Conservation (phyloP, 2,888 invertebrate genomes). For the Apotomis betuletana region DNA sequence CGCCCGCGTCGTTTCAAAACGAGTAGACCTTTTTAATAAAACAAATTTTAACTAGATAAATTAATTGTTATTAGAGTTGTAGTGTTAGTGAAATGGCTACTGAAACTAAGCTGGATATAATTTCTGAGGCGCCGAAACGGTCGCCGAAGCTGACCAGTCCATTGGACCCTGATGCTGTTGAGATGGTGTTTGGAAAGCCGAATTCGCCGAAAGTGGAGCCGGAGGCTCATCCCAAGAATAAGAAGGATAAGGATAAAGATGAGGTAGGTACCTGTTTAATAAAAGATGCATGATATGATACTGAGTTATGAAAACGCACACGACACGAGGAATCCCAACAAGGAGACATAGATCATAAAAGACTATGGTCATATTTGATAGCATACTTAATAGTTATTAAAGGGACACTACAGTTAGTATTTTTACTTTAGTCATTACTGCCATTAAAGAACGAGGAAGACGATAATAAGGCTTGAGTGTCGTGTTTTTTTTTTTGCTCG, state of each 20-base stretch:
- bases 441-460: too few relatives aligned
- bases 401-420: too few relatives aligned
- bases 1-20: conserved; percentile 28
- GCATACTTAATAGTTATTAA: too few relatives aligned
- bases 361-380: too few relatives aligned
- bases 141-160: conserved; percentile 45
- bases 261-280: conserved; percentile 47
- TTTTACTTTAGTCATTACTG: too few relatives aligned
- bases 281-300: too few relatives aligned
- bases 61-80: conserved; percentile 1
- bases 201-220: conserved; percentile 51
- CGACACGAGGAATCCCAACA: too few relatives aligned
- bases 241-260: conserved; percentile 49
- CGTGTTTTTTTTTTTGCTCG: too few relatives aligned
- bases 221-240: conserved; percentile 53
- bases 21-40: background rate
- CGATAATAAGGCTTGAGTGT: too few relatives aligned
- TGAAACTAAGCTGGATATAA: conserved; percentile 53
- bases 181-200: conserved; percentile 67
- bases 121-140: conserved; percentile 53
- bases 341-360: too few relatives aligned
- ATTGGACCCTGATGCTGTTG: conserved; percentile 59
- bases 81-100: conserved; percentile 43
- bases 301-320: too few relatives aligned
- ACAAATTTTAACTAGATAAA: conserved; percentile 36